Base-by-base conservation (phyloP, 2,797 vertebrate genomes). In the Hippocampus kuda region DNA sequence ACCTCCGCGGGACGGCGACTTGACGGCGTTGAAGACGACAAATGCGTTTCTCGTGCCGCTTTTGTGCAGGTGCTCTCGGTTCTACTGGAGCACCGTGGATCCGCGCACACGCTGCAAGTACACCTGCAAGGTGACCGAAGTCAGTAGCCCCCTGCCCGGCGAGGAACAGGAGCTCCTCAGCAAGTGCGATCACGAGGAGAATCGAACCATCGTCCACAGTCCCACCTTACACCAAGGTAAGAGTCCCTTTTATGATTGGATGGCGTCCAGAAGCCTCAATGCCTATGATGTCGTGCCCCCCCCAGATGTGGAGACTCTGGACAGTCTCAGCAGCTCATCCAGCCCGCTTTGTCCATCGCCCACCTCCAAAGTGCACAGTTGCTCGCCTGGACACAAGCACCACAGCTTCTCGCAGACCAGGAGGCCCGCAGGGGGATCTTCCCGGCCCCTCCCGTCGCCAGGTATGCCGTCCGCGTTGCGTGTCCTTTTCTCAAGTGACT, bases 31-130 rank as follows among this genome's bases (percentile, higher is more conserved):
- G 34, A 20, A 2, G 59, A 34, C 4, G 16, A 38, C 7, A 61
- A 38, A 61, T 38, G 0, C 26, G 10, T 49, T 49, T 30, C 2
- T 12, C 9, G 46, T 6, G 27, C 44, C 15, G 2, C 71, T 13
- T 20, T 62, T 72, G 34, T 72, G 2, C 51, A 97, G 94, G 83
- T 97, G 95, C 72, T 94, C 93, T 49, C 92, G 95, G 10, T 88
- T 94, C 79, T 97, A 94, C 75, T 97, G 94, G 95, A 97, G 95
- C 90, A 97, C 95, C 0, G 87, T 93, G 73, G 93, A 97, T 75
- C 93, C 94, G n/a, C 91, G 92, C 53, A 90, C 88, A 66, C 92
- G 89, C 75, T 95, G 94, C 79, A 92, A 85, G 82, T 97, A 97
- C 88, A 95, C 92, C 71, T 97, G 93, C 78, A 92, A 91, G 71